A percentile compares a stretch with the other conserved stretches of the same genome.
Conservation (phyloP, 2,888 invertebrate species). For the Eupithecia centaureata region DNA sequence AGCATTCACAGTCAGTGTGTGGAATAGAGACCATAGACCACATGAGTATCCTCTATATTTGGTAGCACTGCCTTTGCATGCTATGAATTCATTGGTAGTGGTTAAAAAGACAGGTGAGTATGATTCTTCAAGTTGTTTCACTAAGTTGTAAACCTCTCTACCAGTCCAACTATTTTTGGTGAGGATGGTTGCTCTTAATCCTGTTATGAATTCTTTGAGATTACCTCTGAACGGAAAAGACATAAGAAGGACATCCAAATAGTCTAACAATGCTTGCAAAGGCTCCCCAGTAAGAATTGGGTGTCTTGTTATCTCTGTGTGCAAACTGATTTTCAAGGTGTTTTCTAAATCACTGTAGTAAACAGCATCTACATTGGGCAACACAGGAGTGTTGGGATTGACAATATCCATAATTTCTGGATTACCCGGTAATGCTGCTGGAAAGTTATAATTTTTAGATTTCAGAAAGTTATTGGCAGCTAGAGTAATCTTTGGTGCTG, state of each 20-base stretch:
- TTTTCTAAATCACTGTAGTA: constrained; percentile 95
- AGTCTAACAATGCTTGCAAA: constrained; percentile 89
- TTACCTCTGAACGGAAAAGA: constrained; percentile 91
- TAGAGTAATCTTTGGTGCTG: constrained; percentile 72
- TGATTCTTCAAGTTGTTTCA: constrained; percentile 80
- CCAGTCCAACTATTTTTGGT: constrained; percentile 83
- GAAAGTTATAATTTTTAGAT: constrained; percentile 74
- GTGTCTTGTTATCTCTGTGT: constrained; percentile 91
- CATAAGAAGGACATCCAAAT: constrained; percentile 87
- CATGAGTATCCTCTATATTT: constrained; percentile 95
- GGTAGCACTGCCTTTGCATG: constrained; percentile 91
- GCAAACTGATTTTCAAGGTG: constrained; percentile 91
- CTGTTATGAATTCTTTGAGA: constrained; percentile 86
- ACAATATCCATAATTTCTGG: constrained; percentile 46
- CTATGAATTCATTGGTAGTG: constrained; percentile 85
- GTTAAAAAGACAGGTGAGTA: constrained; percentile 83
- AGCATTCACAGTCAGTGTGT: constrained; percentile 93
- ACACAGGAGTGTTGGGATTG: constrained; percentile 47
- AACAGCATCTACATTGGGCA: constrained; percentile 82
- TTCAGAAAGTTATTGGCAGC: constrained; percentile 82
- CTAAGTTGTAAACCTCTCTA: constrained; percentile 82
- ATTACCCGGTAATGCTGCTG: constrained; percentile 50
- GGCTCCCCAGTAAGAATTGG: constrained; percentile 88
- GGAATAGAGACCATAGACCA: constrained; percentile 97
- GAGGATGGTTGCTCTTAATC: constrained; percentile 82